Percentiles rank a stretch among this genome's conserved stretches.
phyloP scores from a whole-genome alignment of 1,140 invertebrate species.

The Drosophila athabasca region DNA sequence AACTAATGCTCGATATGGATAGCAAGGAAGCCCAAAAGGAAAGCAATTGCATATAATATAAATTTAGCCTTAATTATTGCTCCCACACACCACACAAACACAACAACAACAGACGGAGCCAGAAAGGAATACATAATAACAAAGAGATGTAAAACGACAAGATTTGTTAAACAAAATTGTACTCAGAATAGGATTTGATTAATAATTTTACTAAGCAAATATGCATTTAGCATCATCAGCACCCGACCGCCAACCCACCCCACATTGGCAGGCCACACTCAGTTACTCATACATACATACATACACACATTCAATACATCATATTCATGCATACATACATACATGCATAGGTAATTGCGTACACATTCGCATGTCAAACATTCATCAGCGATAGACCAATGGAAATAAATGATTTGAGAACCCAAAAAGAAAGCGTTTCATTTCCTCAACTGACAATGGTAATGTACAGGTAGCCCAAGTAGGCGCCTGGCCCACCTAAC shows the following conservation, averaged over 20 bases:
- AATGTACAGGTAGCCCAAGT: too few species aligned
- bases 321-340: slow-evolving; percentile 10
- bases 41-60: slow-evolving; percentile 21
- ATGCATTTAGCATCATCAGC: slow-evolving; percentile 55
- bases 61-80: slow-evolving; percentile 57
- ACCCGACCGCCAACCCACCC: slow-evolving; percentile 15
- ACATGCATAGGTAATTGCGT: slow-evolving; percentile 6
- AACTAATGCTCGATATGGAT: slow-evolving; percentile 57
- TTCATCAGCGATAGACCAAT: too few species aligned
- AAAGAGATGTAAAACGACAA: slow-evolving; percentile 8
- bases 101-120: not conserved
- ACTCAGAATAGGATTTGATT: slow-evolving; percentile 70
- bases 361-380: too few species aligned
- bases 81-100: slow-evolving; percentile 20
- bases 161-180: slow-evolving; percentile 65
- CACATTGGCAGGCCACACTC: slow-evolving; percentile 3
- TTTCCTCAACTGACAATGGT: not conserved
- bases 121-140: slow-evolving; percentile 4
- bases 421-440: too few species aligned
- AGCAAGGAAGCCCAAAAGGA: slow-evolving; percentile 28
- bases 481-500: too few species aligned
- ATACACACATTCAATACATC: not conserved
- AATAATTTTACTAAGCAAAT: slow-evolving; percentile 60
- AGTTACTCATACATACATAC: slow-evolving; percentile 7
- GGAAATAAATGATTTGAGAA: too few species aligned